Evolutionary conservation across 35 echinoderm and acorn worm genomes (phyloP), one percentile per base, ranked within the genome.

Genomic region (Eucidaris tribuloides): DNA sequence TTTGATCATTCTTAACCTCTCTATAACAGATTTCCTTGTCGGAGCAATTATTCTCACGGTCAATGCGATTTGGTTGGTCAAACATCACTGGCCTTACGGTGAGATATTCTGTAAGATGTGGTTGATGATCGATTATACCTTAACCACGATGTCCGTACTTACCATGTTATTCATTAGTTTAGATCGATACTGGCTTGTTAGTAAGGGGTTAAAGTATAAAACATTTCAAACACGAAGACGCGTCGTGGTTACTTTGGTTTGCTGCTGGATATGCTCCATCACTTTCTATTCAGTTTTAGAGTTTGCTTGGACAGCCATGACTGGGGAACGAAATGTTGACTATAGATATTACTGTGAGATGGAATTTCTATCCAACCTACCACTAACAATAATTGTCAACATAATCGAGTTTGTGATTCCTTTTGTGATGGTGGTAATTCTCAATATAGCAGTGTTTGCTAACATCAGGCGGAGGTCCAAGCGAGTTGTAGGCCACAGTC

Each of bases 81-180:
- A 38, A 52, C 68, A 36, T 37, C 13, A 78, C 49, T 86, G 84
- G 84, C 36, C 84, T 42, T 86, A 59, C 44, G 84, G 84, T 45
- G 48, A 77, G 32, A 18, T 52, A 35, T 30, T 39, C 7, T 86
- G 84, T 45, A 71, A 72, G 49, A 34, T 86, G 3, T 86, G 68
- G 45, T 76, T 58, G 28, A 56, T 52, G 3, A 24, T 49, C 1
- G 84, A 86, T 23, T 78, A 86, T n/a, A 86, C 60, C 13, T 45
- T 56, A 18, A 77, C 42, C n/a, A 49, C 61, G 19, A 49, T 76
- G 84, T 86, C 84, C 30, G 71, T 86, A 22, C 11, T 76, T 13
- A 54, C 84, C 5, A 72, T 86, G 42, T 11, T 60, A 0, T 54
- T 55, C 43, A 86, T 86, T 15, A 77, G 30, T 11, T 77, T 61